These are phyloP conservation scores for Acanthacorydalis orientalis DNA, from an alignment of 2,888 invertebrate genomes.

Conservation along the genomic window DNA sequence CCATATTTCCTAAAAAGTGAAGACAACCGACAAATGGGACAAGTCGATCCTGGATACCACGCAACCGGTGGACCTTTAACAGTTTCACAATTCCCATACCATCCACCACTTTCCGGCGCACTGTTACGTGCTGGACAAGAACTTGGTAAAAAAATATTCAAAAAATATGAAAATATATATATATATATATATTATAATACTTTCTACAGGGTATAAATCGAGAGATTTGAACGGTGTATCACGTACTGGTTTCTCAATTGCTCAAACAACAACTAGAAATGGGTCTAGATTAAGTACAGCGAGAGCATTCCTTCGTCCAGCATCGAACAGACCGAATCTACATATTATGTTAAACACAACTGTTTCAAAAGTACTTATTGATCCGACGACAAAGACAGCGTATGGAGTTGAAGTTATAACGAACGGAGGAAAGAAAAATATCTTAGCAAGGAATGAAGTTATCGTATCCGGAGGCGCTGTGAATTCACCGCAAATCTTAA, in stretches of 20 bases:
- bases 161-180: not conserved
- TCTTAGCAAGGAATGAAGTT: constrained; percentile 52
- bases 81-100: constrained; percentile 69
- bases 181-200: not conserved
- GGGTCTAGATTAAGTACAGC: constrained; percentile 72
- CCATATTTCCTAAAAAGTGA: constrained; percentile 82
- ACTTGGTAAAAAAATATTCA: constrained; percentile 34
- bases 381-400: constrained; percentile 52
- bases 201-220: constrained; percentile 41
- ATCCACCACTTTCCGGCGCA: constrained; percentile 65
- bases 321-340: constrained; percentile 55
- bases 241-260: constrained; percentile 73
- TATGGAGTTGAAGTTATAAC: constrained; percentile 60
- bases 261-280: constrained; percentile 74
- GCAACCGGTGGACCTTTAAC: constrained; percentile 60
- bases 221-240: constrained; percentile 68
- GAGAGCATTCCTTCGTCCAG: constrained; percentile 68
- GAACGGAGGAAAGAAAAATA: constrained; percentile 35
- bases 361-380: constrained; percentile 54
- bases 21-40: constrained; percentile 52
- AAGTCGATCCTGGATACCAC: constrained; percentile 63
- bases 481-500: constrained; percentile 82
- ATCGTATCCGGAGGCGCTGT: constrained; percentile 60
- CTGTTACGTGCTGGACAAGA: constrained; percentile 64
- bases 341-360: constrained; percentile 74